phyloP scores from a whole-genome alignment of 2,797 vertebrate genomes.

The Rhinogobio ventralis region DNA sequence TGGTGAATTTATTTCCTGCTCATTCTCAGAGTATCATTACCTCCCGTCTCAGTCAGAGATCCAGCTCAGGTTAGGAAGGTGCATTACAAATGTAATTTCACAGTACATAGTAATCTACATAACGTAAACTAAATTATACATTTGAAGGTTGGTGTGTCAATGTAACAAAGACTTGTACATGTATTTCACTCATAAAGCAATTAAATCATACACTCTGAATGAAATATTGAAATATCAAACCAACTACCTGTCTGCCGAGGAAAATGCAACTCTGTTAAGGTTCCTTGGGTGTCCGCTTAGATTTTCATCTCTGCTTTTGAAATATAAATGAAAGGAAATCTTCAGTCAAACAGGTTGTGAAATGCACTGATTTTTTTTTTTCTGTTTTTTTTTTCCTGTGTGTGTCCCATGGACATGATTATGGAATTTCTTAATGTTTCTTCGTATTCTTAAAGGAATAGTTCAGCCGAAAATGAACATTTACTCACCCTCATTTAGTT shows the following conservation, averaged over 20 bases:
- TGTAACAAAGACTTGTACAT: constrained; percentile 10
- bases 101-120: background rate
- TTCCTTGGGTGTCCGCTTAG: constrained; percentile 1
- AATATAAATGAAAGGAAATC: background rate
- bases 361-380: constrained; percentile 22
- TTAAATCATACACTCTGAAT: constrained; percentile 1
- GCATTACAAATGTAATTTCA: constrained; percentile 60
- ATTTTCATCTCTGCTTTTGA: constrained; percentile 23
- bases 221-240: constrained; percentile 15
- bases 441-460: constrained; percentile 51
- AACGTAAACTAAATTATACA: background rate
- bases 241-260: background rate
- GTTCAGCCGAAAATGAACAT: background rate
- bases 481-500: background rate
- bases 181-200: constrained; percentile 10
- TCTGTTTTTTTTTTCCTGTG: constrained; percentile 55
- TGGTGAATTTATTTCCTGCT: constrained; percentile 28
- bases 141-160: background rate
- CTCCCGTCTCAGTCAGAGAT: constrained; percentile 70
- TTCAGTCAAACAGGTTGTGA: constrained; percentile 39
- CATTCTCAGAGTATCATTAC: constrained; percentile 59
- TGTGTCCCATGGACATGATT: constrained; percentile 83
- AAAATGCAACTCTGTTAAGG: background rate
- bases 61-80: constrained; percentile 75
- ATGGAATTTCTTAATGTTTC: constrained; percentile 69